Conservation (phyloP, 2,113 vertebrate genomes). For the Dicentrarchus labrax region DNA sequence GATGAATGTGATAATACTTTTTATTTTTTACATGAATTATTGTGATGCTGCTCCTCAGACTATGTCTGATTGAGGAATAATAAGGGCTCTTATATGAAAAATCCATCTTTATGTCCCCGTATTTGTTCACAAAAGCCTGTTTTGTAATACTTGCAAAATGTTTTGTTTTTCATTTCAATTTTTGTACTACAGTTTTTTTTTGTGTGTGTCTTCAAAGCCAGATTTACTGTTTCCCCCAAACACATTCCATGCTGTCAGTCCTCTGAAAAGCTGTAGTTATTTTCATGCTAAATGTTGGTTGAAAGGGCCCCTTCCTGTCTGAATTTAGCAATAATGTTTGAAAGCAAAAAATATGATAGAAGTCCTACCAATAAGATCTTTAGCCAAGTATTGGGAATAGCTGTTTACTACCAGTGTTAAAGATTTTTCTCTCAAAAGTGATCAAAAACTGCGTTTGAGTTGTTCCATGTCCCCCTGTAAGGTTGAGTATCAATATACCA, state of each 20-base stretch:
- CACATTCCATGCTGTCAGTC: constrained; percentile 74
- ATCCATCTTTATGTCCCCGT: constrained; percentile 48
- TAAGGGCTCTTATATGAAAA: constrained; percentile 77
- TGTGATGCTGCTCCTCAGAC: constrained; percentile 77
- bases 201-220: constrained; percentile 39
- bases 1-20: constrained; percentile 76
- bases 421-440: constrained; percentile 13
- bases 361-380: constrained; percentile 42
- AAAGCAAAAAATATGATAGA: constrained; percentile 43
- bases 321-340: constrained; percentile 84
- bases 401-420: constrained; percentile 10
- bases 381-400: constrained; percentile 36
- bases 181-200: constrained; percentile 11
- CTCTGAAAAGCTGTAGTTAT: constrained; percentile 49
- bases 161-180: constrained; percentile 43
- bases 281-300: constrained; percentile 49
- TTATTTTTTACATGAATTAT: constrained; percentile 68
- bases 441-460: constrained; percentile 37
- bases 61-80: constrained; percentile 73
- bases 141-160: constrained; percentile 35
- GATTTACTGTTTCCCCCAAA: constrained; percentile 51
- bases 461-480: constrained; percentile 31
- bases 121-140: constrained; percentile 49
- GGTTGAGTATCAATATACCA: constrained; percentile 57
- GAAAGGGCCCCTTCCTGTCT: constrained; percentile 61